Conservation (phyloP, 2,113 vertebrate genomes). For the Scortum barcoo region DNA sequence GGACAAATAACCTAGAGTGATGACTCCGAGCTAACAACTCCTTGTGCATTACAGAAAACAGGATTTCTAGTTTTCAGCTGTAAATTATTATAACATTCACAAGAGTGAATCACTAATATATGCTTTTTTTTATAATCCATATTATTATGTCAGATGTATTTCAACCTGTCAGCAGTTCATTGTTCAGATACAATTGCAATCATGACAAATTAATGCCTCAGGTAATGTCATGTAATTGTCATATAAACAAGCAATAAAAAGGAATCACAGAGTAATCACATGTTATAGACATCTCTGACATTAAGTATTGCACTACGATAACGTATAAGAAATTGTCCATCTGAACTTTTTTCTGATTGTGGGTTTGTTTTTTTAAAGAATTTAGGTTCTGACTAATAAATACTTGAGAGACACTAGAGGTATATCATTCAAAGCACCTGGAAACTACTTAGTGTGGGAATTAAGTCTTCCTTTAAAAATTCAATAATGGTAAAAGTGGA, state of each 20-base stretch:
- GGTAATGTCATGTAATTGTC: conserved; percentile 14
- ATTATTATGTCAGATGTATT: conserved; percentile 17
- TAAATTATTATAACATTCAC: conserved; percentile 41
- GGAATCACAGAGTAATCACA: conserved; percentile 6
- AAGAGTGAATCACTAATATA: conserved; percentile 23
- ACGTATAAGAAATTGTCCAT: not conserved
- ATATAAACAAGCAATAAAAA: conserved; percentile 34
- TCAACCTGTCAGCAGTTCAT: conserved; percentile 29
- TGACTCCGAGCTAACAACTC: conserved; percentile 41
- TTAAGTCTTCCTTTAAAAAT: not conserved
- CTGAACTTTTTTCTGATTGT: not conserved
- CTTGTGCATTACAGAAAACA: conserved; percentile 21
- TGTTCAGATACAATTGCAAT: conserved; percentile 48
- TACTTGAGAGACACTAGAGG: not conserved
- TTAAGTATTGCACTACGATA: not conserved
- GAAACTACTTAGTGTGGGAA: not conserved
- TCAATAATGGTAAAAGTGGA: not conserved
- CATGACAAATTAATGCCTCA: not conserved
- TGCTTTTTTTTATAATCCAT: not conserved
- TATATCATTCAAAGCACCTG: not conserved
- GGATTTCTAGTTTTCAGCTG: conserved; percentile 52
- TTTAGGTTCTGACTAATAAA: not conserved
- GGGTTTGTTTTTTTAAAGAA: not conserved
- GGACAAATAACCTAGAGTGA: conserved; percentile 61
- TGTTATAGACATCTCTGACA: not conserved